Base-by-base conservation (phyloP, 2,113 vertebrate genomes). In the Callithrix jacchus region DNA sequence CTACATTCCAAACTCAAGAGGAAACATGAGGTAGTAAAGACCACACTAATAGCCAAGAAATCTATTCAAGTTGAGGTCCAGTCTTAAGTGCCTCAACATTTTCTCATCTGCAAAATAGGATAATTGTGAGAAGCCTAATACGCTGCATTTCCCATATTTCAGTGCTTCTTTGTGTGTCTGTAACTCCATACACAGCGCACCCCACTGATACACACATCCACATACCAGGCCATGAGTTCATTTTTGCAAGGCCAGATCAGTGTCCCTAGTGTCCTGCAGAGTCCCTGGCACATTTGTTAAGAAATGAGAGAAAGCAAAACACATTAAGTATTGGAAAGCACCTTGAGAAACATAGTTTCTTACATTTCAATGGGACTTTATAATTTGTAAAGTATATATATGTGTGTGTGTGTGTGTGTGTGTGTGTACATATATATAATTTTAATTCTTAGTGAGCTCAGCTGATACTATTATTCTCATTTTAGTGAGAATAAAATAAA, bases 341-440 rank as follows among this genome's bases (percentile, higher is more conserved):
- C n/a, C 58, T 91, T 71, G 52, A 84, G 64, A 92, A 84, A 74
- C 79, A 37, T 42, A 82, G 52, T 73, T 94, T 14, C 49, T 95
- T 61, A 74, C 13, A 70, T 86, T 84, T 92, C 77, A 93, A 80
- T 74, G 10, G 16, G 8, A 81, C 23, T 83, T 82, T 23, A 56
- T 2, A 88, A 8, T 71, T 70, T 95, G 27, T 18, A 76, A 52
- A 77, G 32, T n/a, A 10, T 35, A 30, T 14, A 35, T 25, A 40
- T 20, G 8, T 47, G 1, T 47, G 45, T 47, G 10, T 47, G 45
- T 47, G 45, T 47, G 45, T 47, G 45, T 47, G 45, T 47, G 45
- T 47, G 9, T 47, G 9, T 47, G 9, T 47, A 47, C 6, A 70
- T 20, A 54, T 14, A 21, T 23, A 82, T 37, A 20, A 40, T 14